Percentiles rank a stretch among this genome's conserved stretches.
These are phyloP conservation scores for Dugesia japonica DNA, from an alignment of 2,888 invertebrate species.

Conservation along the genomic window DNA sequence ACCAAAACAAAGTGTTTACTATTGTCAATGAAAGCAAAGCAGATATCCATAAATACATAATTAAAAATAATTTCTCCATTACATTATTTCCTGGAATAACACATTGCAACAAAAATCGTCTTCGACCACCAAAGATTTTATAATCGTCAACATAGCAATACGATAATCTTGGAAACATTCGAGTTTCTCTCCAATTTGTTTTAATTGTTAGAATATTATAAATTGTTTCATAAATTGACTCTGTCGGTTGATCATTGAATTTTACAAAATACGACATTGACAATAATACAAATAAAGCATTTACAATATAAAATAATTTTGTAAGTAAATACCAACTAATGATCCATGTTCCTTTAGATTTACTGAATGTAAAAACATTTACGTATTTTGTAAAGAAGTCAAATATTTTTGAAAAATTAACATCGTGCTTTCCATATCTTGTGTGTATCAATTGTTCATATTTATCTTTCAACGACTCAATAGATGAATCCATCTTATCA, in stretches of 20 bases:
- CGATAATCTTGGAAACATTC: background rate
- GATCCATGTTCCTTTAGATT: background rate
- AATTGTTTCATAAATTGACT: background rate
- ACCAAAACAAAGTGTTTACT: background rate
- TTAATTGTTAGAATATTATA: background rate
- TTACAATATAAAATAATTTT: background rate
- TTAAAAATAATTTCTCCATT: background rate
- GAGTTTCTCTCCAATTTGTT: background rate
- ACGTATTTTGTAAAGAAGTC: background rate
- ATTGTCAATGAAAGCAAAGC: background rate
- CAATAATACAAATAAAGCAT: background rate
- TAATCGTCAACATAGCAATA: background rate
- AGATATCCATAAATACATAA: background rate
- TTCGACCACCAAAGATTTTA: background rate
- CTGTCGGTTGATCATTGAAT: background rate
- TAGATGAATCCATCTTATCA: background rate
- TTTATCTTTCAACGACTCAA: background rate
- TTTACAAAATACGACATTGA: background rate
- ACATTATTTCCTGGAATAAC: background rate
- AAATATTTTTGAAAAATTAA: background rate
- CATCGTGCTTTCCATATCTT: background rate
- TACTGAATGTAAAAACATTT: background rate
- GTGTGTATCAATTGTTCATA: background rate
- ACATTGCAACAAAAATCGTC: background rate
- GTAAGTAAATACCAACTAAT: background rate